phyloP scores from a whole-genome alignment of 92 coral and sea anemone species.

The Chrysogorgia sp. region DNA sequence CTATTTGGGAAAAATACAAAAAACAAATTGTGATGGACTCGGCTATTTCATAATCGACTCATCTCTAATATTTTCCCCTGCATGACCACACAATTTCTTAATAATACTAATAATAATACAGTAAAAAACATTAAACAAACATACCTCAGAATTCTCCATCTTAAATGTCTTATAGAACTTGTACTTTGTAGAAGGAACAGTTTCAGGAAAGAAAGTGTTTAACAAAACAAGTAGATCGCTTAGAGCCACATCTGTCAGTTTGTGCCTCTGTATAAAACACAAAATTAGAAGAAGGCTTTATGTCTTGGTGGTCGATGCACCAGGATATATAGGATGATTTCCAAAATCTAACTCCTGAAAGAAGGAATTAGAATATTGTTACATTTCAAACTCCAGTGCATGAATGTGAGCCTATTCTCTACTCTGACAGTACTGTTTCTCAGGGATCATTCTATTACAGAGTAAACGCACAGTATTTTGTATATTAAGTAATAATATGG shows the following conservation, averaged over 20 bases:
- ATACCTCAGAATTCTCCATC: conserved; percentile 21
- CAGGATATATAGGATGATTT: conserved; percentile 21
- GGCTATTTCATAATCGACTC: too few relatives aligned
- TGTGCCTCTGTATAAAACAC: conserved; percentile 24
- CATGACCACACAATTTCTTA: too few relatives aligned
- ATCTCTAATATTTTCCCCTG: too few relatives aligned
- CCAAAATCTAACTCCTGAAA: background rate
- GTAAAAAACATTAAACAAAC: background rate
- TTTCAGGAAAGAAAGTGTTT: conserved; percentile 19
- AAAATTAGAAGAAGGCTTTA: conserved; percentile 26
- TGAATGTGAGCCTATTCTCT: too few relatives aligned
- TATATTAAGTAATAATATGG: too few relatives aligned
- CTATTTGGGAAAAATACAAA: background rate
- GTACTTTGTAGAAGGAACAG: too few relatives aligned
- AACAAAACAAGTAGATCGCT: conserved; percentile 20
- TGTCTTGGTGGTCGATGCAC: conserved; percentile 13
- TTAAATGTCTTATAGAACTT: conserved; percentile 5
- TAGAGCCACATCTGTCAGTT: conserved; percentile 23
- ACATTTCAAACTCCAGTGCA: too few relatives aligned
- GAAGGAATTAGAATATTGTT: background rate
- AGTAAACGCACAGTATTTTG: too few relatives aligned
- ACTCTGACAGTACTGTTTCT: too few relatives aligned
- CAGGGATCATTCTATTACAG: too few relatives aligned
- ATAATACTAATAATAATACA: too few relatives aligned
- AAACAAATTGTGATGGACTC: background rate